phyloP scores from a whole-genome alignment of 2,113 vertebrate species.

The Gavialis gangeticus region DNA sequence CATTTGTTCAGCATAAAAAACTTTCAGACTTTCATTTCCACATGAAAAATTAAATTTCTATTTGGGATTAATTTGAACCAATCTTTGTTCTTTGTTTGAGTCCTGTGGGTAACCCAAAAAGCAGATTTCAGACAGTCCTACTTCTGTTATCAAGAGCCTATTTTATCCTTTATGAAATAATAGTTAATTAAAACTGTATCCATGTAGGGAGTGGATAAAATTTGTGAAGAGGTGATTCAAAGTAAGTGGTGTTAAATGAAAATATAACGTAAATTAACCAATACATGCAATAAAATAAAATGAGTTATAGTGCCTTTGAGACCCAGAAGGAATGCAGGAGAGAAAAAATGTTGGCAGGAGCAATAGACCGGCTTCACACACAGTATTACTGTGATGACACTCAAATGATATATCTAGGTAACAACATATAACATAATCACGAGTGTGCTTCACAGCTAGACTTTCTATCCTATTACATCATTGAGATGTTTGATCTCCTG shows the following conservation, averaged over 20 bases:
- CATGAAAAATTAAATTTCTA: too few relatives aligned
- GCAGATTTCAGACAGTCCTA: too few relatives aligned
- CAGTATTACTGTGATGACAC: constrained; percentile 30
- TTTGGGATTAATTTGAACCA: too few relatives aligned
- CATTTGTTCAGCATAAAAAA: too few relatives aligned
- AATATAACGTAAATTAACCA: not conserved
- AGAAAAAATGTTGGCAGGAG: not conserved
- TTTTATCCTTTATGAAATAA: constrained; percentile 54
- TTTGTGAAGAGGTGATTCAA: not conserved
- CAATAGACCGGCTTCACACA: not conserved
- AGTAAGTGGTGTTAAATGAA: not conserved
- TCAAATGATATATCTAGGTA: constrained; percentile 51
- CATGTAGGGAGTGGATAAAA: not conserved
- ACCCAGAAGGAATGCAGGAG: not conserved
- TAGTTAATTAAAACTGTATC: constrained; percentile 19
- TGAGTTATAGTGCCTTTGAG: not conserved
- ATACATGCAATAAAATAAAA: not conserved
- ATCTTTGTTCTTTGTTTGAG: too few relatives aligned
- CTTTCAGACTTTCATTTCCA: too few relatives aligned
- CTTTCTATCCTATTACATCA: constrained; percentile 39
- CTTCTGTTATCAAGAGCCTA: not conserved
- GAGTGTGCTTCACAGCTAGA: constrained; percentile 58
- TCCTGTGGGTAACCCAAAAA: too few relatives aligned
- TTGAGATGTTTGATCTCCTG: constrained; percentile 31
- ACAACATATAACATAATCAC: constrained; percentile 60